These are phyloP conservation scores for Pseudolycoriella hygida DNA, from an alignment of 2,888 invertebrate genomes.

Conservation along the genomic window DNA sequence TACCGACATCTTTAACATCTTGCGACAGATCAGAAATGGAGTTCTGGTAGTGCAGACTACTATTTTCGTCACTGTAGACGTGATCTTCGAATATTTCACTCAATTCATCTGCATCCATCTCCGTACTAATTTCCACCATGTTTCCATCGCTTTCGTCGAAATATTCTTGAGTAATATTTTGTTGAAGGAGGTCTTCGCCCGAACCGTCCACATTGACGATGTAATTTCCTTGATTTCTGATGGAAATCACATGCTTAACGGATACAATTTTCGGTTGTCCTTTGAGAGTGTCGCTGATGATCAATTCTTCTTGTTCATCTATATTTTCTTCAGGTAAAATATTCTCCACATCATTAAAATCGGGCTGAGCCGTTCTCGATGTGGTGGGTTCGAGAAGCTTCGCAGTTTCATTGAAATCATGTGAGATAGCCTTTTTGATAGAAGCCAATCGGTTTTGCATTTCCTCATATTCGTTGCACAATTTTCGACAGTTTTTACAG, in stretches of 20 bases:
- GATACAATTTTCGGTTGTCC: no score
- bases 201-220: background rate
- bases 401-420: conserved; percentile 31
- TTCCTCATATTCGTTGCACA: conserved; percentile 42
- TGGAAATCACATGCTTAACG: no score
- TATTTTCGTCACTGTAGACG: background rate
- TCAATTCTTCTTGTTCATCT: background rate
- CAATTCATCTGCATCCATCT: conserved; percentile 7
- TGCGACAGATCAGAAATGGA: background rate
- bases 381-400: conserved; percentile 15
- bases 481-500: conserved; percentile 49
- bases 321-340: background rate
- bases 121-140: conserved; percentile 11
- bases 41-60: background rate
- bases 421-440: conserved; percentile 33
- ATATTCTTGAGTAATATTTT: conserved; percentile 8
- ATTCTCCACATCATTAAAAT: background rate
- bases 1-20: background rate
- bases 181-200: background rate
- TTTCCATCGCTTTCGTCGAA: conserved; percentile 9
- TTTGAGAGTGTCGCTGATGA: background rate
- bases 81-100: background rate
- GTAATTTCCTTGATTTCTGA: background rate
- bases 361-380: background rate
- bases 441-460: conserved; percentile 34